Evolutionary conservation across 2,113 vertebrate genomes (phyloP).

Genomic region (Alexandromys fortis): DNA sequence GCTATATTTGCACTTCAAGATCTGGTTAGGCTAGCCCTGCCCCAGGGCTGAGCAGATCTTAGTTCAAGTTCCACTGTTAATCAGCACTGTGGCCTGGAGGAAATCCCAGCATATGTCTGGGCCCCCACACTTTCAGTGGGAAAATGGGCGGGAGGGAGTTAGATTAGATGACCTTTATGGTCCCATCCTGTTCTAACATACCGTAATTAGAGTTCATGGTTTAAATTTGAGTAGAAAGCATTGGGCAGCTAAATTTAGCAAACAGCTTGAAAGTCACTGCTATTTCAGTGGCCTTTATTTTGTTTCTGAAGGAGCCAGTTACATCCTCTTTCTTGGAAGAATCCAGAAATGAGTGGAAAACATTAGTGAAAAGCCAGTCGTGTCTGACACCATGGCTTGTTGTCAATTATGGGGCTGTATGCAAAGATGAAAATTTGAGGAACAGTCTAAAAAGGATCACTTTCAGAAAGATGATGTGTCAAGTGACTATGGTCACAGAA

Average conservation of each 20-base stretch:
- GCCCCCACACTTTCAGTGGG: background rate
- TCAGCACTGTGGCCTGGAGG: background rate
- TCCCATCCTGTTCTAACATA: constrained; percentile 31
- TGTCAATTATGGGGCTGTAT: background rate
- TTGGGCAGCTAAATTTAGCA: constrained; percentile 74
- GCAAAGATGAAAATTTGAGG: background rate
- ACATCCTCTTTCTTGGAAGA: constrained; percentile 36
- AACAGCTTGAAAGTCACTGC: constrained; percentile 59
- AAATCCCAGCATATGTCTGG: constrained; percentile 26
- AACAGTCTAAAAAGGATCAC: background rate
- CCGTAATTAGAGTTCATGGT: constrained; percentile 48
- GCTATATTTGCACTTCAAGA: background rate
- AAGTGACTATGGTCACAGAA: background rate
- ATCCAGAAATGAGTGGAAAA: constrained; percentile 37
- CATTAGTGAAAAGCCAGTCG: background rate
- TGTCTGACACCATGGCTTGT: background rate
- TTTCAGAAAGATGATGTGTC: background rate
- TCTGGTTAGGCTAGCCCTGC: background rate
- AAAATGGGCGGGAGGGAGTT: background rate
- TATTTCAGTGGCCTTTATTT: constrained; percentile 54
- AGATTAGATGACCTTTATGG: constrained; percentile 58
- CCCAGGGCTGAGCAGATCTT: background rate
- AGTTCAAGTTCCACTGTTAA: background rate
- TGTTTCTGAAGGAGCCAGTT: constrained; percentile 29
- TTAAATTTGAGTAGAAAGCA: constrained; percentile 66